These are phyloP conservation scores for Ganaspis brasiliensis DNA, from an alignment of 2,888 invertebrate genomes.

Conservation along the genomic window DNA sequence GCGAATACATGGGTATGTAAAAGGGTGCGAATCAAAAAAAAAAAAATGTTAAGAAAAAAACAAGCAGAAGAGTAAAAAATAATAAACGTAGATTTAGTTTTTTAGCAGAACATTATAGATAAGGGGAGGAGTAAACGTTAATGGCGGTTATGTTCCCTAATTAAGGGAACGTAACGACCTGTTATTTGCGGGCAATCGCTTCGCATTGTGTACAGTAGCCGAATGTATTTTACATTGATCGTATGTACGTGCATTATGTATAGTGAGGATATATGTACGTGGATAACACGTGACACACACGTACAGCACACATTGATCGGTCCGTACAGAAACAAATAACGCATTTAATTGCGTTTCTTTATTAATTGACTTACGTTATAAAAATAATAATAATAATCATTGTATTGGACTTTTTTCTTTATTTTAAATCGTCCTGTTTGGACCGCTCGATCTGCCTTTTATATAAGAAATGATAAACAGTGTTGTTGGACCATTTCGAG, in stretches of 20 bases:
- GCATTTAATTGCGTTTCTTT: slow-evolving; percentile 5
- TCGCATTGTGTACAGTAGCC: slow-evolving; percentile 41
- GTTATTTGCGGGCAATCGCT: slow-evolving; percentile 36
- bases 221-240: slow-evolving; percentile 44
- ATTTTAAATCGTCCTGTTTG: slow-evolving; percentile 25
- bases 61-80: slow-evolving; percentile 5
- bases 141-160: slow-evolving; percentile 32
- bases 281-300: slow-evolving; percentile 39
- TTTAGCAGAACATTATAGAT: slow-evolving; percentile 29
- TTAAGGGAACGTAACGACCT: slow-evolving; percentile 41
- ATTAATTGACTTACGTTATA: background rate
- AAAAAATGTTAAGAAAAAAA: slow-evolving; percentile 7
- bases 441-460: slow-evolving; percentile 43
- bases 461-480: slow-evolving; percentile 61
- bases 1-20: slow-evolving; percentile 1
- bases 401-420: slow-evolving; percentile 33
- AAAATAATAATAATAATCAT: too few species aligned
- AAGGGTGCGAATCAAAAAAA: slow-evolving; percentile 28
- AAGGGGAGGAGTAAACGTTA: slow-evolving; percentile 13
- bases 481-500: slow-evolving; percentile 60
- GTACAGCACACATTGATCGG: slow-evolving; percentile 33
- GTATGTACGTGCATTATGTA: slow-evolving; percentile 33
- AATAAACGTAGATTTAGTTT: slow-evolving; percentile 43
- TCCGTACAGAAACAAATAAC: slow-evolving; percentile 28
- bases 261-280: slow-evolving; percentile 9